These are phyloP conservation scores for Dipus sagitta DNA, from an alignment of 2,797 vertebrate species.

Conservation along the genomic window DNA sequence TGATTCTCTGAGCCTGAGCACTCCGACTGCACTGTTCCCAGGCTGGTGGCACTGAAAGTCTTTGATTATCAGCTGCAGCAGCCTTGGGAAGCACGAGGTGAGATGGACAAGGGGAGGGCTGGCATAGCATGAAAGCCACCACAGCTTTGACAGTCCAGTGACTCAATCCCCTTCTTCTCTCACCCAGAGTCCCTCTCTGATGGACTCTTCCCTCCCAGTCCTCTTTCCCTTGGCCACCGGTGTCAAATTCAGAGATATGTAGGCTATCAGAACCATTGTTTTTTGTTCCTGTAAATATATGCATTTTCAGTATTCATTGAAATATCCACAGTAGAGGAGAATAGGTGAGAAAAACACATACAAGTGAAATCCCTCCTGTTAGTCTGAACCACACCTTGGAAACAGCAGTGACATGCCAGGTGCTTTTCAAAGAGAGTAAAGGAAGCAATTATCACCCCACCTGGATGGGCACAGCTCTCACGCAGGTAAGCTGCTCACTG, in stretches of 20 bases:
- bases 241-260: background rate
- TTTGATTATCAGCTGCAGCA: background rate
- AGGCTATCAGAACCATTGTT: background rate
- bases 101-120: background rate
- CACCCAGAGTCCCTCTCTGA: background rate
- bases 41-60: background rate
- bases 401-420: conserved; percentile 48
- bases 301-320: conserved; percentile 56
- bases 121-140: background rate
- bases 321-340: background rate
- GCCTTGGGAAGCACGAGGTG: background rate
- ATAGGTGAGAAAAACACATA: conserved; percentile 20
- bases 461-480: background rate
- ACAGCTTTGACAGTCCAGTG: background rate
- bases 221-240: background rate
- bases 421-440: conserved; percentile 42
- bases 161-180: background rate
- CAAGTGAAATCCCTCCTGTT: background rate
- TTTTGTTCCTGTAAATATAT: background rate
- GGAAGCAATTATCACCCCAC: conserved; percentile 68
- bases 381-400: conserved; percentile 40
- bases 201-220: background rate
- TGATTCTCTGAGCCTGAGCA: fast-evolving
- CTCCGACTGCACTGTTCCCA: too few relatives aligned
- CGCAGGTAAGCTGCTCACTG: background rate